Base-by-base conservation (phyloP, 2,797 vertebrate genomes). In the Amblyraja radiata region DNA sequence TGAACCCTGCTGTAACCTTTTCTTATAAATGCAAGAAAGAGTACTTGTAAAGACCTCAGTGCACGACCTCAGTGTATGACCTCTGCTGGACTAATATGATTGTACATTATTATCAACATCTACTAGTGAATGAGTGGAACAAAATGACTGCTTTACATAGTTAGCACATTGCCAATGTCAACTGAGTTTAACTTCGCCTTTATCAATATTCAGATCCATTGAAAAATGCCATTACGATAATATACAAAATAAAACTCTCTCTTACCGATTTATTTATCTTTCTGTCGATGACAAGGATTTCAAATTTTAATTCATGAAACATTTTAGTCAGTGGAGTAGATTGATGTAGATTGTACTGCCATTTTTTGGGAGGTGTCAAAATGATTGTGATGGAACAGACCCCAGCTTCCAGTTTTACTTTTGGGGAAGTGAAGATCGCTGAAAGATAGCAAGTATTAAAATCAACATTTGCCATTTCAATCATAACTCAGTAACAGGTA, bases 341-440 rank as follows among this genome's bases (percentile, higher is more conserved):
- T 28, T 9, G 65, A 65, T 94, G 94, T 83, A 95, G 94, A 93
- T 81, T 95, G 94, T 58, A 94, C 90, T 95, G 96, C 97, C 97
- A 97, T 83, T 95, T 96, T 93, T 96, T 94, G 80, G 96, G 96
- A 93, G 95, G 94, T 18, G 93, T 95, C 91, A 97, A 94, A 93
- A 94, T 4, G 76, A 97, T 94, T 93, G 94, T 95, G 94, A 97
- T 95, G 71, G 96, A 96, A 93, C 94, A 96, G 78, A 95, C 95
- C 5, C 94, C 95, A 79, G 94, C 93, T 93, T 94, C 95, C 78
- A 97, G 61, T 54, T 90, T 93, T 93, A 97, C 93, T 18, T 81
- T 18, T 7, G 96, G 97, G 73, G 96, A 96, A 93, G 95, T 95
- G 93, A 97, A 95, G 94, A 95, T 95, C 93, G 96, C 96, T 97